Conservation (phyloP, 2,888 invertebrate species). For the Clostera curtula region DNA sequence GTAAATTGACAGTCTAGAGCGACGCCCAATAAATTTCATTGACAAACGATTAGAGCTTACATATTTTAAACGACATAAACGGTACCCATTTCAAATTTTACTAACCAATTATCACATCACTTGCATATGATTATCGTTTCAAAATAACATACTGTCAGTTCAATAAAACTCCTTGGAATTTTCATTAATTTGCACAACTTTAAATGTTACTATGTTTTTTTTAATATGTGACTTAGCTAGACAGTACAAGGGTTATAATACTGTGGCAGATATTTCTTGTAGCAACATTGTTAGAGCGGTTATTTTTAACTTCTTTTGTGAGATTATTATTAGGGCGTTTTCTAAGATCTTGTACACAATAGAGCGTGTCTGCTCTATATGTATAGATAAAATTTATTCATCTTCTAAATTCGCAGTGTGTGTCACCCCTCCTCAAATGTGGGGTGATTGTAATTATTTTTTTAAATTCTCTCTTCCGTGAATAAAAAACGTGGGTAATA, state of each 20-base stretch:
- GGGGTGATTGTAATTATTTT: slow-evolving; percentile 30
- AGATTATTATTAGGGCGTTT: slow-evolving; percentile 24
- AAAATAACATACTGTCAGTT: slow-evolving; percentile 17
- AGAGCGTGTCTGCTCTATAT: slow-evolving; percentile 35
- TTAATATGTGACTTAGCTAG: slow-evolving; percentile 1
- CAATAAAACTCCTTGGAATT: slow-evolving; percentile 12
- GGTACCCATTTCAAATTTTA: too few species aligned
- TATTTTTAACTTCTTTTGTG: slow-evolving; percentile 13
- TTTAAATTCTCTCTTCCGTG: slow-evolving; percentile 27
- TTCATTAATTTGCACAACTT: slow-evolving; percentile 10
- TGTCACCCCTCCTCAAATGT: slow-evolving; percentile 56
- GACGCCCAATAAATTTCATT: too few species aligned
- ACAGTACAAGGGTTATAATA: slow-evolving; percentile 17
- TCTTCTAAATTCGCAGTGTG: slow-evolving; percentile 18
- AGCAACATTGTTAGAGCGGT: slow-evolving; percentile 6
- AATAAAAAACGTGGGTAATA: slow-evolving; percentile 63
- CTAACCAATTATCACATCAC: slow-evolving; percentile 21
- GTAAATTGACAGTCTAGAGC: too few species aligned
- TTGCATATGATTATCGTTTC: slow-evolving; percentile 10
- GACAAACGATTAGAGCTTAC: slow-evolving; percentile 17
- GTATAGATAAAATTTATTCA: slow-evolving; percentile 54
- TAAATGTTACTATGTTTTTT: slow-evolving; percentile 5
- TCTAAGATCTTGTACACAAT: slow-evolving; percentile 18
- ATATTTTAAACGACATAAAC: too few species aligned
- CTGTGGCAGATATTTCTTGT: slow-evolving; percentile 4